phyloP scores from a whole-genome alignment of 2,113 vertebrate genomes.

The Thermophis baileyi region DNA sequence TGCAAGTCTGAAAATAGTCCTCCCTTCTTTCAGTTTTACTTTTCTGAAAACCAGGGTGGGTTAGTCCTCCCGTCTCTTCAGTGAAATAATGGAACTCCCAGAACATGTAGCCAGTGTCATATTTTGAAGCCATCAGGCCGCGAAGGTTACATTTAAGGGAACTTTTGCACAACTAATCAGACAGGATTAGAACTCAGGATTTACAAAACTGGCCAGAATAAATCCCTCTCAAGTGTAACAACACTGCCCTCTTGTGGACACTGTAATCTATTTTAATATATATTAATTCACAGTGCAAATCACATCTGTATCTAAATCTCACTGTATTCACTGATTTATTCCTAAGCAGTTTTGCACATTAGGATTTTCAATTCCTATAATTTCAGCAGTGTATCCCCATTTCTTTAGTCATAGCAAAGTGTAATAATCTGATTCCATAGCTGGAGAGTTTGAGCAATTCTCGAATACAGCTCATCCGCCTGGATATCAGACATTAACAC shows the following conservation, averaged over 20 bases:
- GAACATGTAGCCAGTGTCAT: not conserved
- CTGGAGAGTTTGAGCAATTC: not conserved
- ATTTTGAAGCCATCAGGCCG: not conserved
- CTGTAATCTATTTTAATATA: not conserved
- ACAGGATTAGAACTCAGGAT: not conserved
- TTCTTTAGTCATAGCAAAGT: not conserved
- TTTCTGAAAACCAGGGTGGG: not conserved
- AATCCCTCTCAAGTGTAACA: not conserved
- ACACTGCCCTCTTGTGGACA: slow-evolving; percentile 14
- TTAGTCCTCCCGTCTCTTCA: no score
- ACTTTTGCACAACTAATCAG: not conserved
- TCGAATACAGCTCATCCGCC: no score
- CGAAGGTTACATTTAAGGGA: not conserved
- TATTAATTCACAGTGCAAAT: not conserved
- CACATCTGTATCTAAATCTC: not conserved
- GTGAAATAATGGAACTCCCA: not conserved
- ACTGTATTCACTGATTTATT: not conserved
- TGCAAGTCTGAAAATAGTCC: not conserved
- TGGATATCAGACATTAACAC: no score
- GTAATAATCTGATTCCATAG: not conserved
- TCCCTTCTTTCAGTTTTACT: not conserved
- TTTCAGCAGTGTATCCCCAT: not conserved
- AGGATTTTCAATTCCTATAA: not conserved
- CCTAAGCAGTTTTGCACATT: not conserved
- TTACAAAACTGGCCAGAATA: not conserved